Base-by-base conservation (phyloP, 1,140 invertebrate genomes). In the Helicorthomorpha holstii region DNA sequence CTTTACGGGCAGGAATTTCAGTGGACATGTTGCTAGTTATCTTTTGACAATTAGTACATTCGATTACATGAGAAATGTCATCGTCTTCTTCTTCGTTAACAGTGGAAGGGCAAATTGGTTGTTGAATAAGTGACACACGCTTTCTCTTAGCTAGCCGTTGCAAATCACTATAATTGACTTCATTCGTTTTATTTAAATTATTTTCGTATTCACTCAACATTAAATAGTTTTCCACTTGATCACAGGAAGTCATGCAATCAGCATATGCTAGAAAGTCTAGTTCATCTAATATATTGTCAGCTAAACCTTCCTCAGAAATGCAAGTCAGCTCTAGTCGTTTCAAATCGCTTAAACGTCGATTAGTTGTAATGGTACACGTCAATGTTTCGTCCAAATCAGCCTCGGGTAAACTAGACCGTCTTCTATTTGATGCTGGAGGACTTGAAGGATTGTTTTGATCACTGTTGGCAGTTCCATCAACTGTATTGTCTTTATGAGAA, bases 191-290 rank as follows among this genome's bases (percentile, higher is more conserved):
- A 34, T 49, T 83, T 27, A 87, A 66, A 66, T 87, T 87, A 66
- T 88, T 86, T 63, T 88, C 83, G 65, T 83, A 86, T 65, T 88
- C 84, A 54, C 81, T 84, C 34, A 86, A 73, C 82, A 88, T 85
- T 54, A 88, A 67, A 64, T 84, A 86, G 66, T 88, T 85, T 65
- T 86, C 83, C 26, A 77, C 76, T 69, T 75, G 66, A 42, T 87
- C 85, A 66, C 84, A 88, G 25, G 84, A 87, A 47, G 84, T 87
- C 63, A 88, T 87, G 65, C 83, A 85, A 60, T 88, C 84, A 23
- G 56, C 61, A 23, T 81, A 81, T 50, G 82, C 12, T 2, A 49
- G 82, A 57, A 83, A 85, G 58, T 86, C 83, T 41, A 85, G 69
- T 58, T 85, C 82, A 55, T 85, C 83, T 2, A 86, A 69, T 27